Conservation (phyloP, 2,113 vertebrate species). For the Centropristis striata region DNA sequence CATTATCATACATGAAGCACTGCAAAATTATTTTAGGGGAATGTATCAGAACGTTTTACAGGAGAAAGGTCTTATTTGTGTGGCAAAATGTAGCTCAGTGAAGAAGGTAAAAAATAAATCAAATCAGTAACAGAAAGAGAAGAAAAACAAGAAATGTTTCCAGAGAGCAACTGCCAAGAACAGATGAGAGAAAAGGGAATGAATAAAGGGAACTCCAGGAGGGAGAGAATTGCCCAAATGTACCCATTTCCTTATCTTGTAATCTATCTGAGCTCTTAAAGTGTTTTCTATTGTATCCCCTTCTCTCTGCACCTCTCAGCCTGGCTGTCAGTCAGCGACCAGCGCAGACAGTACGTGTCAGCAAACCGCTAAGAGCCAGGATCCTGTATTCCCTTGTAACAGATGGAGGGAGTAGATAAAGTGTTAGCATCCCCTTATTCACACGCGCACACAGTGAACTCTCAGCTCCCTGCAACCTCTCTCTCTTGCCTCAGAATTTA, state of each 20-base stretch:
- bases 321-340: constrained; percentile 51
- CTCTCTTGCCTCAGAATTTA: background rate
- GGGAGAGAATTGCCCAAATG: constrained; percentile 11
- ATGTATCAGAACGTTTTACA: background rate
- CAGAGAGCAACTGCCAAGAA: constrained; percentile 20
- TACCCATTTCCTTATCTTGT: constrained; percentile 51
- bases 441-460: constrained; percentile 8
- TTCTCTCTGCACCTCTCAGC: constrained; percentile 45
- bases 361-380: constrained; percentile 44
- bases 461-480: background rate
- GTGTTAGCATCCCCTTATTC: background rate
- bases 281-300: constrained; percentile 50
- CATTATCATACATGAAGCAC: background rate
- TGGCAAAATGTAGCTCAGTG: background rate
- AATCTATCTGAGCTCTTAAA: constrained; percentile 70
- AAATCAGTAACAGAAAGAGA: background rate
- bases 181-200: background rate
- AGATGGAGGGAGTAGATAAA: constrained; percentile 60
- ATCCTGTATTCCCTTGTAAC: constrained; percentile 46
- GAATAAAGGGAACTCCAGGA: background rate
- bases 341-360: constrained; percentile 65
- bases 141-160: constrained; percentile 2
- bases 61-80: background rate
- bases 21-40: background rate
- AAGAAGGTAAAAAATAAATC: background rate